Base-by-base conservation (phyloP, 2,797 vertebrate genomes). In the Thamnophis elegans region DNA sequence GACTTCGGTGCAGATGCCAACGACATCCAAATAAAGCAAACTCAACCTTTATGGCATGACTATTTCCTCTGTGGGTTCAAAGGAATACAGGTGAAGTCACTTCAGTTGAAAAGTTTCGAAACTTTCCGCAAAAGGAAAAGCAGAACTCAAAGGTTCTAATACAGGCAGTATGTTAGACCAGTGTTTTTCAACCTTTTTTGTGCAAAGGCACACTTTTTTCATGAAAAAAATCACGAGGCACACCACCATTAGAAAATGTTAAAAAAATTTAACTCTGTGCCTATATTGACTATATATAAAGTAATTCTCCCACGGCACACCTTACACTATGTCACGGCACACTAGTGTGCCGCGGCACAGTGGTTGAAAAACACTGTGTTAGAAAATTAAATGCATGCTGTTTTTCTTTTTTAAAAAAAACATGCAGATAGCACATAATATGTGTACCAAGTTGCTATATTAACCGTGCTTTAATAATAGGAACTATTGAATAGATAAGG, bases 21-120 rank as follows among this genome's bases (percentile, higher is more conserved):
- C 94, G 97, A 98, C 92, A 98, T 99, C 93, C 90, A 96, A 91
- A 99, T 99, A 94, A 98, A 99, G 97, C 97, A 97, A 97, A 97
- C 98, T 14, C 98, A 99, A 96, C 99, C 98, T 96, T 97, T 98
- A 5, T 99, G 99, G 99, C 95, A 98, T 97, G 99, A 99, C 97
- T 99, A 99, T 96, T 99, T 99, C 97, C 98, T 99, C n/a, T 99
- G 99, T 97, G 99, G 99, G 92, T 97, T 99, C 90, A 99, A 99
- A 97, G 99, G 99, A 94, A 98, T 99, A 95, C 98, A 99, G 99
- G 99, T 99, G 97, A 97, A 96, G 36, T 85, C 94, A 88, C 94
- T 94, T 26, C 12, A 58, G 68, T 0, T 92, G 93, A 28, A 47
- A 59, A 47, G 47, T 47, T 47, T 47, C 5, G 73, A 2, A 22